A percentile compares a stretch with the other conserved stretches of the same genome.
Evolutionary conservation across 2,113 vertebrate species (phyloP).

Genomic region (Hypanus sabinus): DNA sequence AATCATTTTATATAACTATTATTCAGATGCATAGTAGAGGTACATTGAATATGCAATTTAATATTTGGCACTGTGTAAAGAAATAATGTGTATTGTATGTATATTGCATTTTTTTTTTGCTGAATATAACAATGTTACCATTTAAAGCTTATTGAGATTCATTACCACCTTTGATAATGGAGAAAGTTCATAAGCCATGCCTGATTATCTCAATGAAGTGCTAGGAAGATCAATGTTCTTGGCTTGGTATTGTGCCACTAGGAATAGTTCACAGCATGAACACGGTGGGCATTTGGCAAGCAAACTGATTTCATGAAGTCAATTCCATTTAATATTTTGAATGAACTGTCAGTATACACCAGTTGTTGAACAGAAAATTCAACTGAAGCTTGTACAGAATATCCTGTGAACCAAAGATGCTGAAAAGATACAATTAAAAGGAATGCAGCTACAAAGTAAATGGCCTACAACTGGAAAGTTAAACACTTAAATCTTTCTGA

Average conservation of each 20-base stretch:
- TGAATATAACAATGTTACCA: neutral
- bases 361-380: neutral
- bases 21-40: neutral
- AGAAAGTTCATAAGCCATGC: neutral
- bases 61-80: neutral
- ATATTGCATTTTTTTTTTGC: neutral
- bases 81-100: neutral
- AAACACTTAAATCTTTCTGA: neutral
- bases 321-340: neutral
- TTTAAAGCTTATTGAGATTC: neutral
- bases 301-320: neutral
- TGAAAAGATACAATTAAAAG: neutral
- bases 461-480: neutral
- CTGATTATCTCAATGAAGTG: neutral
- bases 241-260: neutral
- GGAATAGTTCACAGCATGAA: neutral
- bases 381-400: neutral
- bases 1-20: neutral
- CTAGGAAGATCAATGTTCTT: neutral
- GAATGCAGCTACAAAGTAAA: neutral
- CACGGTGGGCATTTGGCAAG: neutral
- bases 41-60: neutral
- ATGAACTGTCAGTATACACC: too few species aligned
- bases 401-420: neutral
- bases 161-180: neutral